phyloP scores from a whole-genome alignment of 1,140 invertebrate genomes.

The Akabosia matsudoensis region DNA sequence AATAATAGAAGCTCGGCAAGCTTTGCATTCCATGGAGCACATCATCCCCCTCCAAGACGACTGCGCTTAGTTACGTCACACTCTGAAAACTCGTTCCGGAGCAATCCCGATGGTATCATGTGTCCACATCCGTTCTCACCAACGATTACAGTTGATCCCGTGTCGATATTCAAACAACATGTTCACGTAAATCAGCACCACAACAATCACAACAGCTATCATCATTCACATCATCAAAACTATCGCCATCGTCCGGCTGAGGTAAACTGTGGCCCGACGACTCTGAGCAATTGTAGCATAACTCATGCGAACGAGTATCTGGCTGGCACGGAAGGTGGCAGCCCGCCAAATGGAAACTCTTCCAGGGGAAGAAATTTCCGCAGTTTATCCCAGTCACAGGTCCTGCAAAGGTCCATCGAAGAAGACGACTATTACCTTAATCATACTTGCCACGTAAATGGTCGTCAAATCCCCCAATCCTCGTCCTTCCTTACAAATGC shows the following conservation, averaged over 20 bases:
- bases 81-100: neutral
- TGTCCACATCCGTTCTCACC: slow-evolving; percentile 36
- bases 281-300: slow-evolving; percentile 5
- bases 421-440: neutral
- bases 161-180: slow-evolving; percentile 22
- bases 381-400: slow-evolving; percentile 10
- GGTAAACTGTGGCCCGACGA: slow-evolving; percentile 6
- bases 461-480: neutral
- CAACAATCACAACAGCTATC: slow-evolving; percentile 10
- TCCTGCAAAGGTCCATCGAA: neutral
- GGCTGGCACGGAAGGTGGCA: neutral
- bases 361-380: neutral
- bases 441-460: neutral
- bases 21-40: neutral
- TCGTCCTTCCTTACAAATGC: neutral
- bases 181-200: slow-evolving; percentile 20
- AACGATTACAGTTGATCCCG: slow-evolving; percentile 38
- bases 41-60: neutral
- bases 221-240: neutral
- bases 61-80: neutral
- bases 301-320: neutral
- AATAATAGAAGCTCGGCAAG: slow-evolving; percentile 9
- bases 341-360: neutral
- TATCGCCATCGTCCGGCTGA: neutral
- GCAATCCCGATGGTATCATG: neutral